A percentile compares a stretch with the other conserved stretches of the same genome.
phyloP scores from a whole-genome alignment of 2,113 vertebrate genomes.

The Sylvietta virens region DNA sequence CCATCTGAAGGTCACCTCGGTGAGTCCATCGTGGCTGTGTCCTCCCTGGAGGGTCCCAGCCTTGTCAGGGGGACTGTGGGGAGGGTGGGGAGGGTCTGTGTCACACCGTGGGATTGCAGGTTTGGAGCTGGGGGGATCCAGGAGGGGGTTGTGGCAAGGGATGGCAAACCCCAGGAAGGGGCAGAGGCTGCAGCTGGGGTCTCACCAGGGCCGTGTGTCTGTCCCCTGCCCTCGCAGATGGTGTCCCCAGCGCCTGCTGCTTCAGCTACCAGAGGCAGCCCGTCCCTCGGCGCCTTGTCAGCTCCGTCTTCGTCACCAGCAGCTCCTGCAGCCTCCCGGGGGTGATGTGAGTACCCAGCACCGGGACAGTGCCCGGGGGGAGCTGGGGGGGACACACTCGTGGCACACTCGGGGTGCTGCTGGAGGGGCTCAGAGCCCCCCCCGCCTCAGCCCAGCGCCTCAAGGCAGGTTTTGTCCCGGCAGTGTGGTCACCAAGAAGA shows the following conservation, averaged over 20 bases:
- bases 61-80: not conserved
- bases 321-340: not conserved
- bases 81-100: not conserved
- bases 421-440: rapidly evolving
- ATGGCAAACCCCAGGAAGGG: not conserved
- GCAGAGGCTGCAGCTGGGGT: not conserved
- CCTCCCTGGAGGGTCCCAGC: not conserved
- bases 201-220: not conserved
- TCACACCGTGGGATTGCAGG: not conserved
- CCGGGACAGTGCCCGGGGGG: no score
- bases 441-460: rapidly evolving
- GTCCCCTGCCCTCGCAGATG: not conserved
- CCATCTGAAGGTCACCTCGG: not conserved
- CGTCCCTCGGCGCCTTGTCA: not conserved
- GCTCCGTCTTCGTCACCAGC: not conserved
- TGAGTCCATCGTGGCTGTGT: rapidly evolving
- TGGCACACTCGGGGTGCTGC: rapidly evolving
- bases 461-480: not conserved
- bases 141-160: not conserved
- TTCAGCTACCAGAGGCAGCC: not conserved
- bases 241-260: not conserved
- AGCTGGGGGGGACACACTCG: rapidly evolving
- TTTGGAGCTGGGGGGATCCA: not conserved
- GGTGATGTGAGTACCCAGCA: not conserved
- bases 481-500: slow-evolving; percentile 16